phyloP scores from a whole-genome alignment of 2,113 vertebrate species.

The Coreoperca whiteheadi region DNA sequence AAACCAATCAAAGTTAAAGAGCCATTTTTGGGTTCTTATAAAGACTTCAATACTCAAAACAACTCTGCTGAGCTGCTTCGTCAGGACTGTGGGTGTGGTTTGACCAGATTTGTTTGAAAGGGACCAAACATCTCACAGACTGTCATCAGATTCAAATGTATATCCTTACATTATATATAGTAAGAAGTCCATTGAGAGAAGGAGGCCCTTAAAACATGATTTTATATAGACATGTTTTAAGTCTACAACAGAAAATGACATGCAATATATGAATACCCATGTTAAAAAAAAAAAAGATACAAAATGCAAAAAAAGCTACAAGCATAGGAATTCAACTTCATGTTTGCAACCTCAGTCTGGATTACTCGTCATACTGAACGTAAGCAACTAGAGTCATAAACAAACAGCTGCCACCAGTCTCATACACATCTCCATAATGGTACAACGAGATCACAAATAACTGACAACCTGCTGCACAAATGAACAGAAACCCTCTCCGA shows the following conservation, averaged over 20 bases:
- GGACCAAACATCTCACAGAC: too few species aligned
- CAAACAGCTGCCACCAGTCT: not conserved
- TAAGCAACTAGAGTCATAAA: not conserved
- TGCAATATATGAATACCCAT: too few species aligned
- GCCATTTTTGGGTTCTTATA: not conserved
- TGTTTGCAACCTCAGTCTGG: too few species aligned
- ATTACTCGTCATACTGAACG: too few species aligned
- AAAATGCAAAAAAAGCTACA: too few species aligned
- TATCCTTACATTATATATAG: too few species aligned
- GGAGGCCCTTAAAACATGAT: not conserved
- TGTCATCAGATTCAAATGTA: too few species aligned
- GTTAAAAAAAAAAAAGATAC: not conserved
- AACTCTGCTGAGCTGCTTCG: not conserved
- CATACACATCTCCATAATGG: not conserved
- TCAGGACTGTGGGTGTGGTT: not conserved
- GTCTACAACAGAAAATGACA: not conserved
- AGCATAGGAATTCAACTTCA: too few species aligned
- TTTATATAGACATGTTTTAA: not conserved
- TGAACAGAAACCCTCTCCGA: constrained; percentile 4
- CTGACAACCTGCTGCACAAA: not conserved
- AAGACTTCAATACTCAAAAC: not conserved
- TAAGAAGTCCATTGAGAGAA: not conserved
- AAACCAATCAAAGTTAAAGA: not conserved
- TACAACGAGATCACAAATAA: not conserved
- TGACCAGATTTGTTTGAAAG: not conserved